Conservation (phyloP, 2,113 vertebrate species). For the Dicerorhinus sumatrensis region DNA sequence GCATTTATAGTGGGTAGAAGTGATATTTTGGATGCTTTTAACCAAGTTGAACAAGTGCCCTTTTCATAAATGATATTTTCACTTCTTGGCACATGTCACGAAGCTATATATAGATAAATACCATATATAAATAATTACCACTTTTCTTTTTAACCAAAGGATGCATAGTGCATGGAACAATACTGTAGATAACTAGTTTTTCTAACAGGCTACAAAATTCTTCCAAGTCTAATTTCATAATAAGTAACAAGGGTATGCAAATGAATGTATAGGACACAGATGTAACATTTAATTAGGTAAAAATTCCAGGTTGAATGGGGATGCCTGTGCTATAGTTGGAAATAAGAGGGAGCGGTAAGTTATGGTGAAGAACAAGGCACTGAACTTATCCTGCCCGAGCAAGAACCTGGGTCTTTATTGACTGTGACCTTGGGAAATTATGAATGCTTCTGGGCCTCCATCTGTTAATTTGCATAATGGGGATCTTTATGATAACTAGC, state of each 20-base stretch:
- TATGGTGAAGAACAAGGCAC: neutral
- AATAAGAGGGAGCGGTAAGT: neutral
- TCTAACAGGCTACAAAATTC: neutral
- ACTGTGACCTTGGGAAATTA: neutral
- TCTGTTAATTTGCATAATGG: neutral
- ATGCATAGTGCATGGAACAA: neutral
- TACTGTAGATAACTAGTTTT: neutral
- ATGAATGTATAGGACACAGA: neutral
- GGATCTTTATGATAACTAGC: neutral
- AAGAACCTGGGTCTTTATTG: neutral
- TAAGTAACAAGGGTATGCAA: neutral
- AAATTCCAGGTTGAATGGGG: neutral
- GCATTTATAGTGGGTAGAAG: neutral
- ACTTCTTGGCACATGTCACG: neutral
- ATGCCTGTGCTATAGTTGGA: neutral
- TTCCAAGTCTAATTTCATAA: neutral
- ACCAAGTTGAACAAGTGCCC: neutral
- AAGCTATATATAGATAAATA: neutral
- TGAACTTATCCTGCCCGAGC: neutral
- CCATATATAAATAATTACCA: neutral
- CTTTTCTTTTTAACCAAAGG: neutral
- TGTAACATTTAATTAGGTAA: neutral
- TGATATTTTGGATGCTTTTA: neutral
- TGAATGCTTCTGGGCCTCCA: neutral
- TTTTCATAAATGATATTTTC: conserved; percentile 7